Conservation (phyloP, 2,797 vertebrate species). For the Valencia hispanica region DNA sequence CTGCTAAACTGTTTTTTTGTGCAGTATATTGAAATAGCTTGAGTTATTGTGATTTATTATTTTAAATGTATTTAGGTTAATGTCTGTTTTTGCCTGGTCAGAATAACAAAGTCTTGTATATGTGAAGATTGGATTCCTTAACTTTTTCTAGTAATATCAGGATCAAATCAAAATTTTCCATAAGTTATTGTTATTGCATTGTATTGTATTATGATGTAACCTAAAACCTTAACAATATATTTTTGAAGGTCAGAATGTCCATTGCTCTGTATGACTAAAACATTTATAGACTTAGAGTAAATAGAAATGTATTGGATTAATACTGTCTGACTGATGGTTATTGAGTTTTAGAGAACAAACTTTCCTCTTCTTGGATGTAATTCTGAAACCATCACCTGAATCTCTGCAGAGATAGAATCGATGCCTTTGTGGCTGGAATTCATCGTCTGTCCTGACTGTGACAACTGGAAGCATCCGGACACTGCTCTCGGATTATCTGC, state of each 20-base stretch:
- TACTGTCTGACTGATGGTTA: background rate
- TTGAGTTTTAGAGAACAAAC: background rate
- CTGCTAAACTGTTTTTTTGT: too few species aligned
- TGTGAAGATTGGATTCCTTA: background rate
- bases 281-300: background rate
- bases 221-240: background rate
- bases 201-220: background rate
- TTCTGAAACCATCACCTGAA: constrained; percentile 9
- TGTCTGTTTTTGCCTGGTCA: too few species aligned
- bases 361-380: background rate
- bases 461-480: constrained; percentile 48
- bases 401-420: background rate
- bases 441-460: constrained; percentile 29
- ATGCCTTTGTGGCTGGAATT: constrained; percentile 31
- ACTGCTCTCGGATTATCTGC: constrained; percentile 54
- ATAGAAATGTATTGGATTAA: background rate
- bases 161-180: background rate
- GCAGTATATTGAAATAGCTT: too few species aligned
- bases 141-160: background rate
- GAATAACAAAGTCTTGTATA: background rate
- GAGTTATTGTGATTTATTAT: too few species aligned
- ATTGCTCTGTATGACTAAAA: background rate
- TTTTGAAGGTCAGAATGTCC: background rate
- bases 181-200: too few species aligned
- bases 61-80: too few species aligned